Evolutionary conservation across 1,140 invertebrate species (phyloP), one percentile per base, ranked within the genome.

Genomic region (Drosophila ercepeae): DNA sequence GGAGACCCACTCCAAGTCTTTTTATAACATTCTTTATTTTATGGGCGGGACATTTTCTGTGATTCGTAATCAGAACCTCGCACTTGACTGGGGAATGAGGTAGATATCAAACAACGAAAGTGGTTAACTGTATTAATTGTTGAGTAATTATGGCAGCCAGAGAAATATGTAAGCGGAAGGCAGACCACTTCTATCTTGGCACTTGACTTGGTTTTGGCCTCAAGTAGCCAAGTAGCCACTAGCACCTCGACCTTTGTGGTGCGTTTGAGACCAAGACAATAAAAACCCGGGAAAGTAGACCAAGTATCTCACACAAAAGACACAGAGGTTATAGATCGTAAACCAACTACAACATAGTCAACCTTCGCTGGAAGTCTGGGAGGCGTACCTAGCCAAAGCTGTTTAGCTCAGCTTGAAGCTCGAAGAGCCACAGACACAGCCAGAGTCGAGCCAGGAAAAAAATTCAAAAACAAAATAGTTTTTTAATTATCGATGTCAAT

Each of bases 401-500:
- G 64, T 2, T 53, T 39, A 53, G 64, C 60, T 68, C 61, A 36
- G 64, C 4, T 18, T 11, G 16, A 41, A 27, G 3, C 9, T 32
- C 1, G 27, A 50, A 59, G 19, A 52, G 14, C 5, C 39, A 18
- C 16, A 9, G n/a, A n/a, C n/a, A n/a, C n/a, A n/a, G n/a, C n/a
- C 36, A 5, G 32, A 34, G 32, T 3, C 32, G n/a, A 68, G 69
- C 39, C 53, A 57, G 27, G 45, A 27, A 42, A 45, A 72, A 81
- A 81, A 59, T 42, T 57, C 57, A 55, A 73, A 57, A 53, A 59
- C 58, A 78, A 82, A 83, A 82, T 83, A 78, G 78, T 82, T 83
- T 69, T 78, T 83, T 83, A 83, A 83, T 83, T 83, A 86, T 83
- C 79, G 79, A 83, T 83, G 79, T 83, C 79, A 83, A 83, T 83